Base-by-base conservation (phyloP, 2,888 invertebrate species). In the Beris morrisii region DNA sequence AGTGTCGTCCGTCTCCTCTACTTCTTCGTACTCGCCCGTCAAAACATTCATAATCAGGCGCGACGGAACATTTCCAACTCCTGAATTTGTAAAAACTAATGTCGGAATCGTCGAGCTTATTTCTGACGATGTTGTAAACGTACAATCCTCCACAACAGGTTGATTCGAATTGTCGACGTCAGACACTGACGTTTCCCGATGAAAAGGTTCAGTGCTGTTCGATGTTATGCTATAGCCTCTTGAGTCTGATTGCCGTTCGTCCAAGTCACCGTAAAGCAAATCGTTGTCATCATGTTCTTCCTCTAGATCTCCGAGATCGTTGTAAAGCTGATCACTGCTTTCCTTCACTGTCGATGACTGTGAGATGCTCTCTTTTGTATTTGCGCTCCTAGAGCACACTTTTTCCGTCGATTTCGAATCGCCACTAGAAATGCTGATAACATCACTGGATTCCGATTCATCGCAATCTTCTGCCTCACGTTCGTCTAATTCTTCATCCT, bases 201-300 rank as follows among this genome's bases (percentile, higher is more conserved):
- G 5, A 38, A 43, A 43, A 7, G 32, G 43, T 13, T 50, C 61
- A 9, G 52, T 52, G 2, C 15, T 22, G 4, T 22, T 38, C 5
- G 61, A 52, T 32, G 12, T 32, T 11, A 31, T 38, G 32, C 59
- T 59, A 5, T 50, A 12, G 5, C 13, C 15, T 5, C 38, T 32
- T 4, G 11, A 44, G 4, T 22, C 5, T 12, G 58, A 7, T 15
- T 4, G 15, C 13, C 38, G 31, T 38, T 38, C 15, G 11, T 61
- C 61, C n/a, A 61, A 38, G 30, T 61, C 61, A 12, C 61, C 52
- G 15, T 61, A 61, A 13, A 61, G 30, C n/a, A 61, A 11, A 12
- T 61, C 13, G 32, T 38, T 50, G 6, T 52, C 61, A 6, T 52
- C 38, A 11, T 52, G 32, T 12, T 11, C 15, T 22, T 28, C 32